phyloP scores from a whole-genome alignment of 1,140 invertebrate species.

The Neodiprion virginianus region DNA sequence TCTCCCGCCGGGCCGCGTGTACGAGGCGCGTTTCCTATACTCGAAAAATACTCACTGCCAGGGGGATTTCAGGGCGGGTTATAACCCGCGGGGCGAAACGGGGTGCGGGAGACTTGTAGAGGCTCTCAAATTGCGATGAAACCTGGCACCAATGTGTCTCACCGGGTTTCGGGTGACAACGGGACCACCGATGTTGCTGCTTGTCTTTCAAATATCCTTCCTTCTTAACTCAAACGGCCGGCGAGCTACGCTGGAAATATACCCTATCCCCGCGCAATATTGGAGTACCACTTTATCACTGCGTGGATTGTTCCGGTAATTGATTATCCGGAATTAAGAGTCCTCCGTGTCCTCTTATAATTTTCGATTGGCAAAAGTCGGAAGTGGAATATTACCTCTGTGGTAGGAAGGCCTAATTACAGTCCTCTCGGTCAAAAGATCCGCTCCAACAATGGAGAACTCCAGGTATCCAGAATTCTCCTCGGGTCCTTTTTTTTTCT shows the following conservation, averaged over 20 bases:
- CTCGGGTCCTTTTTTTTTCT: no score
- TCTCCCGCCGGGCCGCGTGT: neutral
- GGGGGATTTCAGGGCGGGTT: conserved; percentile 25
- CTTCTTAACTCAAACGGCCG: conserved; percentile 15
- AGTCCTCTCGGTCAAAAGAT: no score
- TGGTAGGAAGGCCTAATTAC: no score
- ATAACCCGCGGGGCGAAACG: neutral
- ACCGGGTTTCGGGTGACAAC: conserved; percentile 56
- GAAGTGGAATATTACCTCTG: no score
- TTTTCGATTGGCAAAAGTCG: no score
- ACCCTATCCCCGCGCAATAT: no score
- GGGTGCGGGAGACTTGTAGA: conserved; percentile 25
- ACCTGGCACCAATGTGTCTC: conserved; percentile 53
- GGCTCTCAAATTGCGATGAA: conserved; percentile 62
- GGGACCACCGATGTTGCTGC: conserved; percentile 57
- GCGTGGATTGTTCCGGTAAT: no score
- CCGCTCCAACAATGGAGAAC: no score
- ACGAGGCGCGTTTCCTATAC: neutral
- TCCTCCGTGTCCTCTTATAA: no score
- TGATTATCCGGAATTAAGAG: no score
- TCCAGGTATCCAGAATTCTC: no score
- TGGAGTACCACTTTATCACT: no score
- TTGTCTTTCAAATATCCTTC: conserved; percentile 40
- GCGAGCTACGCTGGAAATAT: conserved; percentile 13
- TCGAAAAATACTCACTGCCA: neutral